Evolutionary conservation across 2,797 vertebrate genomes (phyloP), one percentile per base, ranked within the genome.

Genomic region (Cirrhinus mrigala): DNA sequence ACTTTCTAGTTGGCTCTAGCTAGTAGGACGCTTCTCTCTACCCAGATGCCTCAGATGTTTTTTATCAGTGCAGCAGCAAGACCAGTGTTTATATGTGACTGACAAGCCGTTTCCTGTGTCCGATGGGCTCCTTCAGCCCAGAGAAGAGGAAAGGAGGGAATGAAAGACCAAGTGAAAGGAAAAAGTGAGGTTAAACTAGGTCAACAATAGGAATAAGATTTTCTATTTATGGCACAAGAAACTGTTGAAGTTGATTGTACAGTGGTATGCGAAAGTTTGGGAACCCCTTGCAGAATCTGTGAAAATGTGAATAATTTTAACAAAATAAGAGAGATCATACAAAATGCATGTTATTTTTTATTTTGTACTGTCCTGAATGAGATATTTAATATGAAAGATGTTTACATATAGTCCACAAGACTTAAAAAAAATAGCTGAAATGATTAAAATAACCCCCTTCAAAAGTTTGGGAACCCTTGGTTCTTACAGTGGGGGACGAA

Each of bases 61-160:
- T 90, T 91, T 90, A 92, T 94, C 93, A 92, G 88, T 81, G 83
- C 85, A 89, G 90, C 91, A 92, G 89, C 88, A 90, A 88, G 89
- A 85, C 85, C 66, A 83, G 76, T 93, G 92, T 93, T 95, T 94
- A 92, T 90, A 88, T 88, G 88, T 87, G 90, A 88, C 91, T 92
- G 92, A 93, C 92, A 92, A 91, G 85, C 82, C 79, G 62, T 90
- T 94, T 95, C 93, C 94, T 92, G 92, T 88, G 87, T 93, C 90
- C 88, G 87, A 91, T 91, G 85, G 82, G 69, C 84, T 70, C 74
- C 87, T 77, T 73, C 77, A 79, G 84, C 82, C 86, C 79, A 79
- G 66, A 52, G 66, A n/a, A 37, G 44, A 62, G 37, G 71, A 60
- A 66, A 82, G 11, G 4, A 73, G 69, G 27, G 44, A 76, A 52